phyloP scores from a whole-genome alignment of 1,140 invertebrate genomes.

The Nilaparvata lugens region DNA sequence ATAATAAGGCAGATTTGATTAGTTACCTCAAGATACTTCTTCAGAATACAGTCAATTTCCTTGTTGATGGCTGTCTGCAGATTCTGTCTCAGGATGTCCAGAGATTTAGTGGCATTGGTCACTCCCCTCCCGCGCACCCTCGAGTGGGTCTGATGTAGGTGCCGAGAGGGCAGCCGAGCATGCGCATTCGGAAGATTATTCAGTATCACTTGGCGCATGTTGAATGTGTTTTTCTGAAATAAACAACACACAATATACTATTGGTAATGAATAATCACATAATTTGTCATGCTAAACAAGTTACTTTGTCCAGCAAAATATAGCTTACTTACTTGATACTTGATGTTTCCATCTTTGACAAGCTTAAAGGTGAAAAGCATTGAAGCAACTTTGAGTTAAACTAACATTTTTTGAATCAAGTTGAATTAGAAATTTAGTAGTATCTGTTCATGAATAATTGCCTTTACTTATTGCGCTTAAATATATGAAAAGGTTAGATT shows the following conservation, averaged over 20 bases:
- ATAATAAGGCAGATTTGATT: not conserved
- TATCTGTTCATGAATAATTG: too few species aligned
- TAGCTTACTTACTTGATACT: too few species aligned
- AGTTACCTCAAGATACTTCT: conserved; percentile 61
- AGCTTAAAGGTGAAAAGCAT: too few species aligned
- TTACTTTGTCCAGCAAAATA: too few species aligned
- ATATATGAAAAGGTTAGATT: too few species aligned
- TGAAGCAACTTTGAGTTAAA: too few species aligned
- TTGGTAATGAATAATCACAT: too few species aligned
- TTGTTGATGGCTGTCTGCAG: conserved; percentile 65
- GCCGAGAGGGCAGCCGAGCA: conserved; percentile 1
- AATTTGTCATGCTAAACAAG: too few species aligned
- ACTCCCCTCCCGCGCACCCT: conserved; percentile 42
- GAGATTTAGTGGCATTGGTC: conserved; percentile 53
- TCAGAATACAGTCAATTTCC: conserved; percentile 64
- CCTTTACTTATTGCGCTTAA: too few species aligned
- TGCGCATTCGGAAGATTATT: conserved; percentile 38
- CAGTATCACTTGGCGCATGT: conserved; percentile 50
- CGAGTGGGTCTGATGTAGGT: conserved; percentile 8
- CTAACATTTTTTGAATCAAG: too few species aligned
- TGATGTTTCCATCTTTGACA: too few species aligned
- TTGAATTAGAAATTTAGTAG: too few species aligned
- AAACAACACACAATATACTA: not conserved
- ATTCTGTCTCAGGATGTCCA: conserved; percentile 62
- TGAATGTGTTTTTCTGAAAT: conserved; percentile 46